These are phyloP conservation scores for Drosophila cardini DNA, from an alignment of 1,140 invertebrate genomes.

Conservation along the genomic window DNA sequence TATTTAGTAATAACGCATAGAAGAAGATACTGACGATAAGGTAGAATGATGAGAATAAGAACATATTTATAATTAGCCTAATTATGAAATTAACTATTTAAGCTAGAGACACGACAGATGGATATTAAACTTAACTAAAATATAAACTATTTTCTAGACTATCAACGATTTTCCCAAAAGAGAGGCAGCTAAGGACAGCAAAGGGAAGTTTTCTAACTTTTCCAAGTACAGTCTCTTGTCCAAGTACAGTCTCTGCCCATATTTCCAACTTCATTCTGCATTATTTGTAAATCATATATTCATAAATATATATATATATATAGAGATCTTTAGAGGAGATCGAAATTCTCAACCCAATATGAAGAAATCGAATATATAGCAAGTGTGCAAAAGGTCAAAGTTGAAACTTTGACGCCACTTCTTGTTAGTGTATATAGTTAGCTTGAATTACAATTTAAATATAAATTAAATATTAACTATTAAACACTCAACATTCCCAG, in stretches of 20 bases:
- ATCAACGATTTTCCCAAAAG: slow-evolving; percentile 6
- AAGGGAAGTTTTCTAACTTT: not conserved
- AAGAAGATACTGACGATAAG: not conserved
- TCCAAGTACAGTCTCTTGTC: no score
- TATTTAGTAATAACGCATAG: slow-evolving; percentile 55
- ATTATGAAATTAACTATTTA: slow-evolving; percentile 33
- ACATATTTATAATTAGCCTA: slow-evolving; percentile 45
- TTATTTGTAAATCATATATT: slow-evolving; percentile 34
- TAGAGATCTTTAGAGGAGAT: slow-evolving; percentile 8
- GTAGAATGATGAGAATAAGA: slow-evolving; percentile 4
- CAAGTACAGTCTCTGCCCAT: not conserved
- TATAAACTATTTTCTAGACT: slow-evolving; percentile 26
- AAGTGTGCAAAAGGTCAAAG: slow-evolving; percentile 1
- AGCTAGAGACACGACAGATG: not conserved
- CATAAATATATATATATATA: slow-evolving; percentile 25
- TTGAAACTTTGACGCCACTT: slow-evolving; percentile 16
- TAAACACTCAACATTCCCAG: slow-evolving; percentile 21
- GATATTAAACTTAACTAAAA: slow-evolving; percentile 26
- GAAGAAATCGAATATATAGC: slow-evolving; percentile 45
- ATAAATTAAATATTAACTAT: slow-evolving; percentile 23
- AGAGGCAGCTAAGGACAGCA: not conserved
- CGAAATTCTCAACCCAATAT: slow-evolving; percentile 29
- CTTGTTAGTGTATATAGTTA: slow-evolving; percentile 56
- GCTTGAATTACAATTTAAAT: slow-evolving; percentile 15
- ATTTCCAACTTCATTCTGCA: slow-evolving; percentile 20